Percentiles rank a stretch among this genome's conserved stretches.
phyloP scores from a whole-genome alignment of 1,140 invertebrate genomes.

The Leptopilina boulardi region DNA sequence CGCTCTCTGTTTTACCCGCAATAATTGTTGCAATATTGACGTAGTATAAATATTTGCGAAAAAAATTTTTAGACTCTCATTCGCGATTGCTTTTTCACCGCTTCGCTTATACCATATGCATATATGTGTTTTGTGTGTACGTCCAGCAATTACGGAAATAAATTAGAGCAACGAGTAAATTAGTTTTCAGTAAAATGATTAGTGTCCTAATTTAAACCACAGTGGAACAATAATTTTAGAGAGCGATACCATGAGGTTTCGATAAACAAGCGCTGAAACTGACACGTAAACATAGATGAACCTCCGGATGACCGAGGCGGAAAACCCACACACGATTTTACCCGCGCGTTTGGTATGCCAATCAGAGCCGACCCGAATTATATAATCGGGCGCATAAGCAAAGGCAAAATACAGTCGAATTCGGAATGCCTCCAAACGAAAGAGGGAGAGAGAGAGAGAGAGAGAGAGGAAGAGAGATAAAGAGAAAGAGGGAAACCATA shows the following conservation, averaged over 20 bases:
- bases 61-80: not conserved
- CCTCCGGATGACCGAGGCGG: slow-evolving; percentile 28
- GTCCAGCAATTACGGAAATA: slow-evolving; percentile 18
- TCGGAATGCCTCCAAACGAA: not conserved
- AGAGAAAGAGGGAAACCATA: not conserved
- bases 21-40: not conserved
- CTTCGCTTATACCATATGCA: too few relatives aligned
- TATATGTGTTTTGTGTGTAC: not conserved
- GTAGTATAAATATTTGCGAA: not conserved
- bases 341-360: slow-evolving; percentile 32
- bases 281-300: slow-evolving; percentile 32
- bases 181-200: slow-evolving; percentile 27
- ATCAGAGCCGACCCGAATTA: slow-evolving; percentile 31
- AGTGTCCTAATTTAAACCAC: slow-evolving; percentile 19
- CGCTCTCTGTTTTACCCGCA: not conserved
- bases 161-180: slow-evolving; percentile 23
- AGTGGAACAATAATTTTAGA: slow-evolving; percentile 29
- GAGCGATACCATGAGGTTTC: slow-evolving; percentile 23
- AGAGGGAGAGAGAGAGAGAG: not conserved
- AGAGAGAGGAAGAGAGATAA: not conserved
- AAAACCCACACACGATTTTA: slow-evolving; percentile 19
- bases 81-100: slow-evolving; percentile 4
- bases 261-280: slow-evolving; percentile 33
- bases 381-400: slow-evolving; percentile 32
- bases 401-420: slow-evolving; percentile 31